These are phyloP conservation scores for Trichonephila inaurata DNA, from an alignment of 1,140 invertebrate genomes.

Conservation along the genomic window DNA sequence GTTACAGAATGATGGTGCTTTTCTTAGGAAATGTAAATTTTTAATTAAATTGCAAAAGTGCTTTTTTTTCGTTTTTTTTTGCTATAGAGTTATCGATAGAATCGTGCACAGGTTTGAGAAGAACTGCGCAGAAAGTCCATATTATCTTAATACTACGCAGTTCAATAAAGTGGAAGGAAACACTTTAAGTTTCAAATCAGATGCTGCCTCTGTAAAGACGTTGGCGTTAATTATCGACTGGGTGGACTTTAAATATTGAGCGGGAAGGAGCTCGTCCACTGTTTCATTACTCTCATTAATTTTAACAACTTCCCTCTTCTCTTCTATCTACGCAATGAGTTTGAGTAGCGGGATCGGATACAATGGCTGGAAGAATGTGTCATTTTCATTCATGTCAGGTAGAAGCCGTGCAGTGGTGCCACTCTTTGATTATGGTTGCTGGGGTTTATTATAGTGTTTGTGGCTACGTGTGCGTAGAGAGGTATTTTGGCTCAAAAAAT, in stretches of 20 bases:
- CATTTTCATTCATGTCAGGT: background rate
- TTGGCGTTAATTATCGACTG: background rate
- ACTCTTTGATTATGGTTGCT: too few species aligned
- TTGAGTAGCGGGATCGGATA: background rate
- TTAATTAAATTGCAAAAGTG: background rate
- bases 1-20: background rate
- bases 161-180: background rate
- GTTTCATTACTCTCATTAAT: background rate
- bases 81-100: background rate
- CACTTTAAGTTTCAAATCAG: background rate
- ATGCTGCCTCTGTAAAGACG: background rate
- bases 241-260: background rate
- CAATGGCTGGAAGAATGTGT: background rate
- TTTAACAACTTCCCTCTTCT: background rate
- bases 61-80: too few species aligned
- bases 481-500: too few species aligned
- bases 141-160: too few species aligned
- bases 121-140: background rate
- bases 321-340: too few species aligned
- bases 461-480: too few species aligned
- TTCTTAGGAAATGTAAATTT: background rate
- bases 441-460: too few species aligned
- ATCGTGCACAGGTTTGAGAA: too few species aligned
- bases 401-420: too few species aligned
- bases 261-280: background rate